A percentile compares a stretch with the other conserved stretches of the same genome.
Evolutionary conservation across 2,888 invertebrate species (phyloP).

Genomic region (Daptonema setosum): DNA sequence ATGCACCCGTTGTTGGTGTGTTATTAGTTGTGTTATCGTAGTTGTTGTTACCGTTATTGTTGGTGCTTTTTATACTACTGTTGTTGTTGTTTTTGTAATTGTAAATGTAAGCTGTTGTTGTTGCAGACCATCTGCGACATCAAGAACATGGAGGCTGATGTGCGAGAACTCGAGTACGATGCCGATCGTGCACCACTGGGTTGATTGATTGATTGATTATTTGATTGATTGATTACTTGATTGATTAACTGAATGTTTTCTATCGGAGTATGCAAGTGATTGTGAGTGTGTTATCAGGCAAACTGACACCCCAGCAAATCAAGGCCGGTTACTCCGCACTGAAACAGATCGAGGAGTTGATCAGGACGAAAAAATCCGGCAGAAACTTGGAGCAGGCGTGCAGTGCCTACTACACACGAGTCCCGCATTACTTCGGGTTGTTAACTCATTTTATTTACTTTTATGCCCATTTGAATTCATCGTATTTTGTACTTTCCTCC

Average conservation of each 20-base stretch:
- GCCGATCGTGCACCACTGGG: slow-evolving; percentile 33
- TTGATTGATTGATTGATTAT: slow-evolving; percentile 12
- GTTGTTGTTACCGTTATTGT: no score
- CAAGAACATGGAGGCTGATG: slow-evolving; percentile 33
- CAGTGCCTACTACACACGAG: slow-evolving; percentile 35
- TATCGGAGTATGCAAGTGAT: background rate
- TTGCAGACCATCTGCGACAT: slow-evolving; percentile 33
- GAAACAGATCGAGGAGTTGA: slow-evolving; percentile 29
- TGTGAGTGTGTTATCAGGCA: slow-evolving; percentile 24
- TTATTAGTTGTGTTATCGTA: no score
- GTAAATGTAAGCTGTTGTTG: no score
- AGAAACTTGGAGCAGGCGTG: slow-evolving; percentile 29
- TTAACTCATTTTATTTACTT: no score
- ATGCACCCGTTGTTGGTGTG: no score
- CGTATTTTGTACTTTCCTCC: no score
- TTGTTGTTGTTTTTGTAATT: no score
- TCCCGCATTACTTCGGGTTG: slow-evolving; percentile 36
- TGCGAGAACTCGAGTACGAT: slow-evolving; percentile 35
- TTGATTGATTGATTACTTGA: no score
- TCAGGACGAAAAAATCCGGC: slow-evolving; percentile 19
- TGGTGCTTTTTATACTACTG: no score
- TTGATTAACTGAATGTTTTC: background rate
- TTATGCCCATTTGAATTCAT: no score
- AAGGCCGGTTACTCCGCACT: slow-evolving; percentile 33
- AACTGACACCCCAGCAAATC: slow-evolving; percentile 34